Base-by-base conservation (phyloP, 1,140 invertebrate species). In the Chrysoperla carnea region DNA sequence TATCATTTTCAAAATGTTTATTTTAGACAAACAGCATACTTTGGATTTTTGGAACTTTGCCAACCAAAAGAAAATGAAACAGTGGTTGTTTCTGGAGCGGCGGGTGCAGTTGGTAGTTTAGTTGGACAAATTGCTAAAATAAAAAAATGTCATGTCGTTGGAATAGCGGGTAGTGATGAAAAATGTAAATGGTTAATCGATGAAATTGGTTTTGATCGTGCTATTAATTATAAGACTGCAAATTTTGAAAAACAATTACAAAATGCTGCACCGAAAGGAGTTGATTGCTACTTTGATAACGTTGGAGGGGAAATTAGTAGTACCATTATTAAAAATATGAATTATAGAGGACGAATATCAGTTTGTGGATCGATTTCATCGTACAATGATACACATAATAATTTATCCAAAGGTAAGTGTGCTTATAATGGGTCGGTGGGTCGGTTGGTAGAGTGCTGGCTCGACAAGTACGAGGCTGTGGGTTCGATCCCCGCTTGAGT, bases 201-300 rank as follows among this genome's bases (percentile, higher is more conserved):
- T 5, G 67, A 79, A 35, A 50, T 81, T 1, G 70, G 71, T 11
- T 81, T 83, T 54, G 76, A 84, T 55, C 50, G 60, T 46, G 76
- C 68, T 2, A 75, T 73, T 42, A 84, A 84, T 59, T 84, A 84
- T 53, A 84, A 83, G 60, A 75, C 57, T 0, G 58, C 59, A 8
- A 54, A 77, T 44, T 41, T 81, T 29, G 53, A 52, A 6, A 41
- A 60, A 31, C 65, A 61, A 31, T 58, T 84, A n/a, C 71, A 63
- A 49, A 60, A 75, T 55, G 63, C 59, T 23, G 77, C 76, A n/a
- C 76, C 78, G 0, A 61, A 78, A 9, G 76, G 75, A 29, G 58
- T 82, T 2, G 76, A 83, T 49, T 76, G 75, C 47, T 82, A 81
- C 51, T 82, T 82, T 60, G 79, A 82, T 51, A 82, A 82, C 59